Base-by-base conservation (phyloP, 64 coral and sea anemone species). In the Cladopsammia gracilis region DNA sequence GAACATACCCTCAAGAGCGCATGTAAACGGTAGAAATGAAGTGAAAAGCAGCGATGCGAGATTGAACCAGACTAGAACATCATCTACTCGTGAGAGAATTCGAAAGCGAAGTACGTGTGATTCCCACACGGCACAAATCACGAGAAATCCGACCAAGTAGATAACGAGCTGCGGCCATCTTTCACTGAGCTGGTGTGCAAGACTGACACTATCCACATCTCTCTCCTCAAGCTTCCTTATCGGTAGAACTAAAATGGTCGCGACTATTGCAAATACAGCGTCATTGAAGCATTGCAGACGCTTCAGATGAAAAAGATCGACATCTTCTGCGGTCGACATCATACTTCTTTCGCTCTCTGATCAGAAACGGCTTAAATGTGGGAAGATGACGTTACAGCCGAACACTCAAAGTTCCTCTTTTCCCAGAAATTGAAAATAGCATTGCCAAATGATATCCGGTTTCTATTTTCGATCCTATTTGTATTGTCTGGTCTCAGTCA, bases 281-380 rank as follows among this genome's bases (percentile, higher is more conserved):
- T 98, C 97, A 43, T 95, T 98, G 71, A 95, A 98, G 25, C 78
- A 91, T 98, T 98, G 91, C 25, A 98, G 82, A 82, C 97, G 97
- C 15, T 87, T 95, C 3, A 95, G 79, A 57, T 98, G 86, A 43
- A 93, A 96, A 71, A 96, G 95, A 81, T 98, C 97, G 0, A 87
- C 19, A 62, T 95, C 74, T 10, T 93, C 87, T 5, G 58, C 5
- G 4, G 72, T 45, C 44, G 47, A 23, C 19, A 48, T 69, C 9
- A 9, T n/a, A 48, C 50, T 54, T 56, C 3, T 45, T 73, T 11
- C 8, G 61, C 0, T 64, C 19, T 64, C 19, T 64, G 13, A 15
- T 57, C 34, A 13, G 54, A 13, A 57, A 19, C 61, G 61, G 61
- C 13, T 62, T 64, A 13, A 7, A 57, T 57, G 54, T 64, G 18